Conservation (phyloP, 1,140 invertebrate genomes). For the Phymastichus coffea region DNA sequence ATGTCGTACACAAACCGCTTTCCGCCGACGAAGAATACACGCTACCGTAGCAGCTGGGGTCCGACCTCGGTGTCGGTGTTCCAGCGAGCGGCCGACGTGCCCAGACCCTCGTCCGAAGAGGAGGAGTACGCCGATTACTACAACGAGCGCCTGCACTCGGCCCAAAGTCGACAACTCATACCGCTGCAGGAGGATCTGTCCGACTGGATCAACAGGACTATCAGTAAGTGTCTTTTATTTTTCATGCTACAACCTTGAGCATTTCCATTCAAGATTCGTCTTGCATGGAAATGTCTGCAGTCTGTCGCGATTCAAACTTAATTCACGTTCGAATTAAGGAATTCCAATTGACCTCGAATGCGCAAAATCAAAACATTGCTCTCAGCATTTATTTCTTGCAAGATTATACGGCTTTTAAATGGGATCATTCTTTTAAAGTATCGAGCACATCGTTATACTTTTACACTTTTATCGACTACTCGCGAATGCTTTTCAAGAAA, state of each 20-base stretch:
- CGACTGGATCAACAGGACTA: constrained; percentile 83
- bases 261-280: not conserved
- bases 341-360: no score
- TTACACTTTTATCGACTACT: no score
- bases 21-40: constrained; percentile 60
- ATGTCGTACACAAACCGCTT: constrained; percentile 65
- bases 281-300: not conserved
- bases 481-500: no score
- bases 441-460: no score
- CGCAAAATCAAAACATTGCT: no score
- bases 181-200: constrained; percentile 83
- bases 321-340: no score
- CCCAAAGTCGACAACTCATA: constrained; percentile 75
- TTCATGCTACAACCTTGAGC: no score
- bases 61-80: constrained; percentile 61
- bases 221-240: constrained; percentile 62
- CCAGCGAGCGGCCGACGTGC: constrained; percentile 58
- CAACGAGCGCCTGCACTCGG: constrained; percentile 72
- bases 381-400: no score
- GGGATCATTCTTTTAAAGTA: no score
- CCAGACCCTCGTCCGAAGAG: constrained; percentile 62
- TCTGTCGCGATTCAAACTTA: no score
- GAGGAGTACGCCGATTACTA: constrained; percentile 73
- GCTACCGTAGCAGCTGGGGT: constrained; percentile 67
- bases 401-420: no score